These are phyloP conservation scores for Epirrhoe alternata DNA, from an alignment of 2,888 invertebrate genomes.

Conservation along the genomic window DNA sequence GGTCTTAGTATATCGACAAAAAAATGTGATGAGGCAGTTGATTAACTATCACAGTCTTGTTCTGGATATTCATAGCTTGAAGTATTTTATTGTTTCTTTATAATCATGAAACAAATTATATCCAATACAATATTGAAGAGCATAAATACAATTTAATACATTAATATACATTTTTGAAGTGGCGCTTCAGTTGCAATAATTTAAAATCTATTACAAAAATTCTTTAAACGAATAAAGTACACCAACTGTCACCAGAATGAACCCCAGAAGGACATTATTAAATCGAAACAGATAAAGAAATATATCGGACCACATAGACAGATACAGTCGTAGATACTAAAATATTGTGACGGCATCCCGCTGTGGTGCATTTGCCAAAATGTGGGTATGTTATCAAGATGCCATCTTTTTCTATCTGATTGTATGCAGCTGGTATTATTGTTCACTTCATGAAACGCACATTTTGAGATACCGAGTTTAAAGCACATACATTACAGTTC, in stretches of 20 bases:
- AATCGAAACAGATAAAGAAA: conserved; percentile 45
- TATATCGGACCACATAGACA: conserved; percentile 64
- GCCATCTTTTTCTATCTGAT: conserved; percentile 52
- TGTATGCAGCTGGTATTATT: conserved; percentile 73
- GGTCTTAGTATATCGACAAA: conserved; percentile 15
- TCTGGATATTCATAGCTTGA: conserved; percentile 13
- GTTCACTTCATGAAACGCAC: conserved; percentile 61
- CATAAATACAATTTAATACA: background rate
- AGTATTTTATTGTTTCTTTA: conserved; percentile 10
- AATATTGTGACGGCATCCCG: conserved; percentile 84
- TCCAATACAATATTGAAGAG: background rate
- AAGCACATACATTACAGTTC: conserved; percentile 54
- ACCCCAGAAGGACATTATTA: conserved; percentile 32
- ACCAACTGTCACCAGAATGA: conserved; percentile 12
- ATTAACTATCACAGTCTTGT: conserved; percentile 20
- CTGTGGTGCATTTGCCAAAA: conserved; percentile 82
- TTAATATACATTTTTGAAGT: background rate
- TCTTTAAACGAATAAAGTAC: conserved; percentile 11
- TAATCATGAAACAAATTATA: background rate
- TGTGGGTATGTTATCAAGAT: conserved; percentile 82
- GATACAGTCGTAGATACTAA: conserved; percentile 76
- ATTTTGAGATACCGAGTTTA: conserved; percentile 48
- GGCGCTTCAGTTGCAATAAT: background rate
- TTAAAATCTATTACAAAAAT: background rate
- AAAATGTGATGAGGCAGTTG: conserved; percentile 24